Evolutionary conservation across 2,113 vertebrate species (phyloP).

Genomic region (Cyprinodon brontotheroides): DNA sequence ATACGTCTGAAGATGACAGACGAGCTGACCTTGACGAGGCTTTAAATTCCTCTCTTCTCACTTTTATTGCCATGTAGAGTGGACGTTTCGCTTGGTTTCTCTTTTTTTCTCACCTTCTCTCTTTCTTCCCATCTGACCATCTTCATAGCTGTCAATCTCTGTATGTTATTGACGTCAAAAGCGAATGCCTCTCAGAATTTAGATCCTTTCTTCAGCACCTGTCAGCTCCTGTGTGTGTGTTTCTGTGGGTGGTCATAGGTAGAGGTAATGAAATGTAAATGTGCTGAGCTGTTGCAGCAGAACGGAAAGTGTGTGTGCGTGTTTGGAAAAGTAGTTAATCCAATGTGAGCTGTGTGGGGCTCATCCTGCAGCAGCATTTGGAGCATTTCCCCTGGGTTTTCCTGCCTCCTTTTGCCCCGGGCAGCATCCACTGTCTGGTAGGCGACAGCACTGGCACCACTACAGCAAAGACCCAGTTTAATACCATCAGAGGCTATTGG

Average conservation of each 20-base stretch:
- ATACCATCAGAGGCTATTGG: constrained; percentile 60
- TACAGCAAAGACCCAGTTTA: constrained; percentile 54
- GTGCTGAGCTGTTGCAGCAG: constrained; percentile 48
- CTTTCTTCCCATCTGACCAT: constrained; percentile 7
- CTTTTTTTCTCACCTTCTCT: constrained; percentile 14
- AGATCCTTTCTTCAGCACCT: constrained; percentile 49
- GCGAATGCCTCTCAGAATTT: constrained; percentile 40
- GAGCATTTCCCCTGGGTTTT: constrained; percentile 43
- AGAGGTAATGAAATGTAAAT: constrained; percentile 64
- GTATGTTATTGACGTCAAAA: constrained; percentile 47
- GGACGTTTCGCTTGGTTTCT: constrained; percentile 21
- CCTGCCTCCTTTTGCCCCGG: constrained; percentile 32
- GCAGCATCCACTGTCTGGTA: constrained; percentile 42
- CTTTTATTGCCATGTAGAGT: background rate
- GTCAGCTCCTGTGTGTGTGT: constrained; percentile 35
- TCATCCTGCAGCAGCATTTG: constrained; percentile 35
- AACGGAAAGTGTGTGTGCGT: constrained; percentile 23
- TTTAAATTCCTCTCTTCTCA: constrained; percentile 22
- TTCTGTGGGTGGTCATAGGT: constrained; percentile 39
- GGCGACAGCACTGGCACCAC: constrained; percentile 31
- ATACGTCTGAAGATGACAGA: constrained; percentile 35
- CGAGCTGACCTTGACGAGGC: constrained; percentile 10
- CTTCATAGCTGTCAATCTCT: constrained; percentile 46
- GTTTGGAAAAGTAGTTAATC: constrained; percentile 40
- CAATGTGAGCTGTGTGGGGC: constrained; percentile 42